Evolutionary conservation across 2,797 vertebrate species (phyloP).

Genomic region (Chiloscyllium punctatum): DNA sequence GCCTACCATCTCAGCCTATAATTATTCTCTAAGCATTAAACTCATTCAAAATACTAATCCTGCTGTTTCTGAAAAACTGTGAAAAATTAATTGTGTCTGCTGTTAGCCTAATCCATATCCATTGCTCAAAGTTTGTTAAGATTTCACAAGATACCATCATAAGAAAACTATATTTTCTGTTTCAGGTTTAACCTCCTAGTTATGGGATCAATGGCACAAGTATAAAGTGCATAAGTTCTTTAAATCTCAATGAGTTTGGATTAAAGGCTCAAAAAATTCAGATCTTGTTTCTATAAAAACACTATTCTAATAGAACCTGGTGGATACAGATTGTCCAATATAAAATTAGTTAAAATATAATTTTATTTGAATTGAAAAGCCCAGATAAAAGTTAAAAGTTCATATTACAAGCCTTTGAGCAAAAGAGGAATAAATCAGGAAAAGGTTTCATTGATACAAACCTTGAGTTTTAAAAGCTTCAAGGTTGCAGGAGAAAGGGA

Average conservation of each 20-base stretch:
- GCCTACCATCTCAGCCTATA: not conserved
- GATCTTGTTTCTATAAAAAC: not conserved
- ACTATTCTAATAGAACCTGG: not conserved
- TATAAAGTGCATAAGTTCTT: not conserved
- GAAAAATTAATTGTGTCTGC: not conserved
- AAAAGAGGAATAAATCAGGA: not conserved
- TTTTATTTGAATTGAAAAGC: not conserved
- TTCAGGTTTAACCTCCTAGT: not conserved
- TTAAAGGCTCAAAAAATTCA: not conserved
- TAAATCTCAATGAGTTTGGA: not conserved
- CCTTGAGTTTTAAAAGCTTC: not conserved
- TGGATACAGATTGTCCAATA: not conserved
- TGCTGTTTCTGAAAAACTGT: not conserved
- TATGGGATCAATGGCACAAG: not conserved
- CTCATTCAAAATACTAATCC: not conserved
- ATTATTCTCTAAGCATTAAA: not conserved
- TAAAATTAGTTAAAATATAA: not conserved
- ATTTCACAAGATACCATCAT: not conserved
- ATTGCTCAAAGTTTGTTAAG: not conserved
- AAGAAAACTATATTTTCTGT: not conserved
- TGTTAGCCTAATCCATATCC: not conserved
- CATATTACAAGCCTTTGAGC: not conserved
- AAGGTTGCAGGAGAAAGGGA: not conserved
- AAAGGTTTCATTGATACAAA: not conserved
- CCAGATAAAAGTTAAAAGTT: not conserved